Conservation (phyloP, 2,888 invertebrate genomes). For the Napeogenes sylphis region DNA sequence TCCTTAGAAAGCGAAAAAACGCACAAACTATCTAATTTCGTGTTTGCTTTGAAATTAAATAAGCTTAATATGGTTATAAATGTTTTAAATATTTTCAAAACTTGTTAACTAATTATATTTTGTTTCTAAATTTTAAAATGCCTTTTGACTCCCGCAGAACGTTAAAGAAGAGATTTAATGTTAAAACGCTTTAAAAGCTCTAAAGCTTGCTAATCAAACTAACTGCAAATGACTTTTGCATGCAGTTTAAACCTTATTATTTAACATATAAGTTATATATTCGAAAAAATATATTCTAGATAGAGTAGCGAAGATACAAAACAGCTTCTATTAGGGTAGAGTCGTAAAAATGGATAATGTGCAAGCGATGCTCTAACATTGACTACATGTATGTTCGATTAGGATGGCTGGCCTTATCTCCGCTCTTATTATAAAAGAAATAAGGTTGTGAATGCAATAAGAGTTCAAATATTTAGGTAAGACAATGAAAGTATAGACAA, state of each 20-base stretch:
- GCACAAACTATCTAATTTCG: too few relatives aligned
- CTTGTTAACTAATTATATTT: too few relatives aligned
- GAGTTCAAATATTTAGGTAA: slow-evolving; percentile 7
- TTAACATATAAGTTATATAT: slow-evolving; percentile 33
- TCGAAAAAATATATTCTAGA: slow-evolving; percentile 19
- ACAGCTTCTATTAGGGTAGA: slow-evolving; percentile 49
- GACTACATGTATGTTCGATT: slow-evolving; percentile 44
- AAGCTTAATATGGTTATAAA: too few relatives aligned
- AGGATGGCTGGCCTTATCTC: slow-evolving; percentile 33
- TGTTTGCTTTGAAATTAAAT: too few relatives aligned
- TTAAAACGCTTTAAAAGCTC: slow-evolving; percentile 46
- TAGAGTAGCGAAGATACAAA: slow-evolving; percentile 36
- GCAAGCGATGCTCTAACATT: slow-evolving; percentile 40
- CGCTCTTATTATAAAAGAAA: slow-evolving; percentile 11
- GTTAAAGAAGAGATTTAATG: slow-evolving; percentile 29
- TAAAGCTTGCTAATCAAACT: slow-evolving; percentile 50
- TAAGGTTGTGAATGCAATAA: slow-evolving; percentile 17
- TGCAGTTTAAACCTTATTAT: slow-evolving; percentile 27
- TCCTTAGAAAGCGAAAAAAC: too few relatives aligned
- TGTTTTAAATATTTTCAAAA: too few relatives aligned
- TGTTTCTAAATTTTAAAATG: too few relatives aligned
- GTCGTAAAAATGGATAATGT: slow-evolving; percentile 61
- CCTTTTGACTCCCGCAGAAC: slow-evolving; percentile 3
- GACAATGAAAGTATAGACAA: slow-evolving; percentile 20
- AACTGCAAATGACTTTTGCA: slow-evolving; percentile 32